Conservation (phyloP, 2,113 vertebrate species). For the Taxidea taxus region DNA sequence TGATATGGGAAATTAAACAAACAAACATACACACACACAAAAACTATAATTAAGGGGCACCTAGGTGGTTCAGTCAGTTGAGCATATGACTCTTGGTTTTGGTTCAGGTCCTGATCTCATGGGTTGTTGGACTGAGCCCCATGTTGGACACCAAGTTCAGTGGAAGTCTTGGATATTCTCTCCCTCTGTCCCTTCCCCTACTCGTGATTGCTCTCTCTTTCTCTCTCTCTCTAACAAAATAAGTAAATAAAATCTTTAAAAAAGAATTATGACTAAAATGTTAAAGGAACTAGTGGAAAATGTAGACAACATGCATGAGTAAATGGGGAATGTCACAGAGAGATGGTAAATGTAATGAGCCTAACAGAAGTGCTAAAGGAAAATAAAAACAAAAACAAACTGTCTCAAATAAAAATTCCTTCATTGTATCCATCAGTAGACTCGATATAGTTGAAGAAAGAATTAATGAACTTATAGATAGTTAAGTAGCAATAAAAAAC, state of each 20-base stretch:
- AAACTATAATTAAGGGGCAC: not conserved
- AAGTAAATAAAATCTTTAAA: not conserved
- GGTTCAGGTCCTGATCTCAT: not conserved
- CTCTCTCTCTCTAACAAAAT: not conserved
- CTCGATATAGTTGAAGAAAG: not conserved
- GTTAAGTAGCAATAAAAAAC: not conserved
- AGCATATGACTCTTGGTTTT: not conserved
- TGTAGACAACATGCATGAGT: not conserved
- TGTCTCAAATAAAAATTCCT: not conserved
- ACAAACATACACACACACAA: not conserved
- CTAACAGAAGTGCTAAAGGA: not conserved
- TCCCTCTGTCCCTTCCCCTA: not conserved
- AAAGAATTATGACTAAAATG: not conserved
- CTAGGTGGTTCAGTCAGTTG: not conserved
- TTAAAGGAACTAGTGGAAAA: not conserved
- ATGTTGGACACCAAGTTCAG: not conserved
- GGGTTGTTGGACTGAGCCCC: not conserved
- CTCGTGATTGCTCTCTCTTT: not conserved
- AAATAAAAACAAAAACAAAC: no score
- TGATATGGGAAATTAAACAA: not conserved
- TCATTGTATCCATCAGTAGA: not conserved
- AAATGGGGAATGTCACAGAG: not conserved
- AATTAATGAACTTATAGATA: not conserved
- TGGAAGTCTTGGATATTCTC: not conserved
- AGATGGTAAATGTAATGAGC: not conserved